Evolutionary conservation across 2,113 vertebrate species (phyloP).

Genomic region (Pelvicachromis taeniatus): DNA sequence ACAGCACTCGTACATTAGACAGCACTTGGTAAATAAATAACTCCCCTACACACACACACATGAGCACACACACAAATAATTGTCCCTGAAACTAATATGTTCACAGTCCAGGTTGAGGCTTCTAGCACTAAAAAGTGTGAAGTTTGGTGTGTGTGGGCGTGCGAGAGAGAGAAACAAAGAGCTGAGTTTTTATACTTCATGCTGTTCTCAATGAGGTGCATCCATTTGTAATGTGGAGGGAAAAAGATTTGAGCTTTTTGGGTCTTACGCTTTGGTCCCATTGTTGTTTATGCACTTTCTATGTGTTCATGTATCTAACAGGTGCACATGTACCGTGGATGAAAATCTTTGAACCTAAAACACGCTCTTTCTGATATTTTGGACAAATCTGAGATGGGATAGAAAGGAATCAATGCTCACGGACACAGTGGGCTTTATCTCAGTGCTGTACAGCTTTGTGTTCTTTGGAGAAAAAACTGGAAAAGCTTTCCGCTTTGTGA

Average conservation of each 20-base stretch:
- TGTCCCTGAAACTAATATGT: constrained; percentile 25
- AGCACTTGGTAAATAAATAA: constrained; percentile 69
- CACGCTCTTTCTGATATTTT: background rate
- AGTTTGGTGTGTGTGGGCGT: background rate
- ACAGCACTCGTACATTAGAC: constrained; percentile 66
- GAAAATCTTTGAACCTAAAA: background rate
- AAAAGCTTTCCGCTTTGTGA: constrained; percentile 2
- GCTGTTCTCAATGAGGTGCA: background rate
- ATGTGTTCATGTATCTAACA: background rate
- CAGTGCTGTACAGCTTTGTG: background rate
- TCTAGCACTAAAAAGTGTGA: background rate
- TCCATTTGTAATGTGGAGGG: background rate
- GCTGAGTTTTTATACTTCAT: background rate
- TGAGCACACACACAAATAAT: background rate
- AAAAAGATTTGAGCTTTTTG: background rate
- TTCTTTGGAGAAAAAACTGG: background rate
- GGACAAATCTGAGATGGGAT: background rate
- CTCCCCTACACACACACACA: background rate
- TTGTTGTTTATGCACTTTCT: background rate
- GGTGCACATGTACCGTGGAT: background rate
- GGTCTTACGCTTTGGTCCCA: background rate
- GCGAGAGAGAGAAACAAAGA: background rate
- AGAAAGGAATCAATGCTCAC: background rate
- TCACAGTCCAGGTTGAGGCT: constrained; percentile 43
- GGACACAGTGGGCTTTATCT: background rate